These are phyloP conservation scores for Macrophya annulata DNA, from an alignment of 2,888 invertebrate genomes.

Conservation along the genomic window DNA sequence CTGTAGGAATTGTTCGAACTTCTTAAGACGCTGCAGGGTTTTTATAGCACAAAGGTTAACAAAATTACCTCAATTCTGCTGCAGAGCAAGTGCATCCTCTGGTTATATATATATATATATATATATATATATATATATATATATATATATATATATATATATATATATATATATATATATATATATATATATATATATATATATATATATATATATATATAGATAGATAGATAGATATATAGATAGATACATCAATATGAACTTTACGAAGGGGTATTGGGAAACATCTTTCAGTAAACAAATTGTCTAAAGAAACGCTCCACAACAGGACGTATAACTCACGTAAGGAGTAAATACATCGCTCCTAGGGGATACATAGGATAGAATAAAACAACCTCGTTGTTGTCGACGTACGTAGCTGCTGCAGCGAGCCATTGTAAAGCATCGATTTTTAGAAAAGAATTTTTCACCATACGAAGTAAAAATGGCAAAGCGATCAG, in stretches of 20 bases:
- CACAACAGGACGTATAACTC: slow-evolving; percentile 1
- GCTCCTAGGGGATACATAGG: slow-evolving; percentile 38
- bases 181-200: slow-evolving; percentile 24
- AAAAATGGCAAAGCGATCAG: too few species aligned
- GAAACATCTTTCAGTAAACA: slow-evolving; percentile 33
- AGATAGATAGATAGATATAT: background rate
- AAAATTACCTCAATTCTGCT: background rate
- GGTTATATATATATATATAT: background rate
- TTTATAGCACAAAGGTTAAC: background rate
- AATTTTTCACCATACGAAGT: background rate
- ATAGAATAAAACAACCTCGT: slow-evolving; percentile 7
- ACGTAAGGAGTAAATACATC: slow-evolving; percentile 39
- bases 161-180: background rate
- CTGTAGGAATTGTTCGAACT: slow-evolving; percentile 2
- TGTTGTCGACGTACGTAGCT: background rate
- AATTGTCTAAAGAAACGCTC: slow-evolving; percentile 14
- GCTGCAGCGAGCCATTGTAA: background rate
- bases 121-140: background rate
- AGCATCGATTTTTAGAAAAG: background rate
- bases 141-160: background rate
- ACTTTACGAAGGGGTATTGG: background rate
- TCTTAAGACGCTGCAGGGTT: background rate
- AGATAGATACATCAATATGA: slow-evolving; percentile 7
- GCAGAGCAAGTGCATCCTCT: background rate
- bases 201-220: background rate